Conservation (phyloP, 2,888 invertebrate species). For the Tricholauxania praeusta region DNA sequence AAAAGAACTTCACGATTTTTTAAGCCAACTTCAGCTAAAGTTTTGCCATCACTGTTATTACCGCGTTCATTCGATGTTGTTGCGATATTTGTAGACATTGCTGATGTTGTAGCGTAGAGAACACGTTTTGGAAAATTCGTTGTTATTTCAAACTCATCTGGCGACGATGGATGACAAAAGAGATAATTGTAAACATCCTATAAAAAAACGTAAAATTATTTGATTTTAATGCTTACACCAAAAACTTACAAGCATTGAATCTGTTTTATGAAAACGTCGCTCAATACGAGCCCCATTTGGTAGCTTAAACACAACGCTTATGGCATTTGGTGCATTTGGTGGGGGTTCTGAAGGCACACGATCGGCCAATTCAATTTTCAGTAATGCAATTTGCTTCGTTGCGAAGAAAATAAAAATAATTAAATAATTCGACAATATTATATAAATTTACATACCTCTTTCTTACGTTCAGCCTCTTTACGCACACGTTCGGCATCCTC, state of each 20-base stretch:
- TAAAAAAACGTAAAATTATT: slow-evolving; percentile 58
- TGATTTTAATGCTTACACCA: background rate
- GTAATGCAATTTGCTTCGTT: slow-evolving; percentile 73
- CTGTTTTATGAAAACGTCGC: slow-evolving; percentile 82
- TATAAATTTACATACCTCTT: slow-evolving; percentile 57
- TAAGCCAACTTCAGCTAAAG: slow-evolving; percentile 79
- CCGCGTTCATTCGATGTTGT: slow-evolving; percentile 21
- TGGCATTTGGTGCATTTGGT: slow-evolving; percentile 75
- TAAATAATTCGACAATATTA: background rate
- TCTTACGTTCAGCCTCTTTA: slow-evolving; percentile 70
- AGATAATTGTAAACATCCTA: slow-evolving; percentile 95
- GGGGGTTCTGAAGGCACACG: slow-evolving; percentile 83
- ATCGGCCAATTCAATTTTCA: slow-evolving; percentile 75
- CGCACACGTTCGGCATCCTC: slow-evolving; percentile 69
- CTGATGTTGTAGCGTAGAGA: slow-evolving; percentile 69
- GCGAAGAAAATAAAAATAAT: background rate
- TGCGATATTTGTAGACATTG: slow-evolving; percentile 31
- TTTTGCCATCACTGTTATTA: slow-evolving; percentile 50
- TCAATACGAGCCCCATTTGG: slow-evolving; percentile 91
- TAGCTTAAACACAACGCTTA: slow-evolving; percentile 90
- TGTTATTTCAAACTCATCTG: slow-evolving; percentile 93
- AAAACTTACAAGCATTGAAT: slow-evolving; percentile 83
- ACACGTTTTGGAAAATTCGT: slow-evolving; percentile 94
- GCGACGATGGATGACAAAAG: slow-evolving; percentile 94
- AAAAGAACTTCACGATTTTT: slow-evolving; percentile 92